phyloP scores from a whole-genome alignment of 2,888 invertebrate genomes.

The Margaritifera margaritifera region DNA sequence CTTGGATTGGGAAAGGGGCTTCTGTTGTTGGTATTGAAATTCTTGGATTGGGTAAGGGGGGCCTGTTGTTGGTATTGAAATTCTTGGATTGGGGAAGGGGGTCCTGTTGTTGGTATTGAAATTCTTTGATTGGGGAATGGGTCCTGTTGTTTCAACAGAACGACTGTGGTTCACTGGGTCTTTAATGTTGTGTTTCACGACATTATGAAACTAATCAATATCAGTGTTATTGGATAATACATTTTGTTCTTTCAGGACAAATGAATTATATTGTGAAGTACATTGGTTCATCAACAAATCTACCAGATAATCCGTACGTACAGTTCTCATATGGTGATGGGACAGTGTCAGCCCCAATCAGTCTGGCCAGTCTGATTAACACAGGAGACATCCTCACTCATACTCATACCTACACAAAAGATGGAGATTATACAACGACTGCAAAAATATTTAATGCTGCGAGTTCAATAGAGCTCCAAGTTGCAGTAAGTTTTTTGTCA shows the following conservation, averaged over 20 bases:
- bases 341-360: conserved; percentile 1
- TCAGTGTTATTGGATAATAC: neutral
- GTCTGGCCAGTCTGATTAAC: conserved; percentile 6
- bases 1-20: too few relatives aligned
- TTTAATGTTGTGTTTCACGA: too few relatives aligned
- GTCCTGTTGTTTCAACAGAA: too few relatives aligned
- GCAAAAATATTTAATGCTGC: conserved; percentile 56
- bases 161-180: too few relatives aligned
- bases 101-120: too few relatives aligned
- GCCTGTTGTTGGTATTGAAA: too few relatives aligned
- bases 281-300: conserved; percentile 11
- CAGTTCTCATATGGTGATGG: conserved; percentile 48
- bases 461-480: conserved; percentile 30
- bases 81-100: too few relatives aligned
- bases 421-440: conserved; percentile 45
- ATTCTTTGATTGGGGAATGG: too few relatives aligned
- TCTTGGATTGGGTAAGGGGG: too few relatives aligned
- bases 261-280: conserved; percentile 20
- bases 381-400: neutral
- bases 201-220: too few relatives aligned
- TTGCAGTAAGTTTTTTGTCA: conserved; percentile 32
- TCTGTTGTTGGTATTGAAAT: too few relatives aligned
- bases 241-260: conserved; percentile 11
- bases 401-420: conserved; percentile 34
- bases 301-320: conserved; percentile 41